phyloP scores from a whole-genome alignment of 2,888 invertebrate species.

The Eurytoma adleriae region DNA sequence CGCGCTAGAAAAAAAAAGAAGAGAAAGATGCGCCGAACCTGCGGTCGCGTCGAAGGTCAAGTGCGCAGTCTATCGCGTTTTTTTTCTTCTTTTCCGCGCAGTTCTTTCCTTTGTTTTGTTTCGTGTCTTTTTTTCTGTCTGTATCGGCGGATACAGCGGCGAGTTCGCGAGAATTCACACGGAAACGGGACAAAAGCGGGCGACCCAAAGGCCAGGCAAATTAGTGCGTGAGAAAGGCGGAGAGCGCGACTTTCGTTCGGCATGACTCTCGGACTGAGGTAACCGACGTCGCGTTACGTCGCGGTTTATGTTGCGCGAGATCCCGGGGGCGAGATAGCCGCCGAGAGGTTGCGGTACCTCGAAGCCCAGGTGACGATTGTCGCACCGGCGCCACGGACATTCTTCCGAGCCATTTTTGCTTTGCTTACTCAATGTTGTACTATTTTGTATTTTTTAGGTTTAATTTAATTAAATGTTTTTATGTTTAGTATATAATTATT shows the following conservation, averaged over 20 bases:
- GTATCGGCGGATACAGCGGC: background rate
- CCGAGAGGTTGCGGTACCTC: no score
- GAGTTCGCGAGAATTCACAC: slow-evolving; percentile 47
- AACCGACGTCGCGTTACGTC: background rate
- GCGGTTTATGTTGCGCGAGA: background rate
- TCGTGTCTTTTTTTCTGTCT: background rate
- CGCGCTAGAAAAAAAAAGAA: background rate
- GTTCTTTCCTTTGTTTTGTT: background rate
- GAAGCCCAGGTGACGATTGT: no score
- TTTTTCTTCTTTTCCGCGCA: background rate
- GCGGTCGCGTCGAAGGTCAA: slow-evolving; percentile 1
- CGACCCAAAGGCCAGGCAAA: background rate
- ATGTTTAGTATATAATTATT: no score
- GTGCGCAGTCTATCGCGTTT: background rate
- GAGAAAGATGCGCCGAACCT: no score
- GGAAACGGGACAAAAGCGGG: slow-evolving; percentile 31
- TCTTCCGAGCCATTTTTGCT: no score
- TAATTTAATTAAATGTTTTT: no score
- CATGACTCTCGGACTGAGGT: slow-evolving; percentile 14
- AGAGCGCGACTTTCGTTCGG: slow-evolving; percentile 45
- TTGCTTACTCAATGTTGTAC: no score
- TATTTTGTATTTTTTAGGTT: no score
- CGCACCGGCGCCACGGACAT: no score
- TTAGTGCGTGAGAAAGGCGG: slow-evolving; percentile 42
- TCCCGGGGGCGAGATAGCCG: no score